A percentile compares a stretch with the other conserved stretches of the same genome.
Conservation (phyloP, 2,888 invertebrate genomes). For the Diaprepes abbreviatus region DNA sequence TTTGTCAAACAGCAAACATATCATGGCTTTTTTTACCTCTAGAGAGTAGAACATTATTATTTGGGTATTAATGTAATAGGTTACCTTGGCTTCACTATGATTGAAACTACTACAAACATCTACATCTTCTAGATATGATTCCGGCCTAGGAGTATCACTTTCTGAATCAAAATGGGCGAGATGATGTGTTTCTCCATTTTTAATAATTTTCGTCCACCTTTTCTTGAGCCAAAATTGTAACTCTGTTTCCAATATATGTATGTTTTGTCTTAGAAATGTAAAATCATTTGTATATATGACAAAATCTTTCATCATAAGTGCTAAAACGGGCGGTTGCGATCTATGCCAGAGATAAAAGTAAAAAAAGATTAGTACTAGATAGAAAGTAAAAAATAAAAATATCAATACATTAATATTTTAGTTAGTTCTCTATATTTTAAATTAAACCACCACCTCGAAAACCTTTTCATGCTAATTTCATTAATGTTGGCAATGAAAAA, state of each 20-base stretch:
- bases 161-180: constrained; percentile 76
- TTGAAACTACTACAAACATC: constrained; percentile 65
- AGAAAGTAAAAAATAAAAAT: too few relatives aligned
- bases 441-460: too few relatives aligned
- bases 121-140: constrained; percentile 79
- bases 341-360: too few relatives aligned
- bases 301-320: constrained; percentile 75
- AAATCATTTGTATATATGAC: constrained; percentile 73
- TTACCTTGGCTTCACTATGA: constrained; percentile 50
- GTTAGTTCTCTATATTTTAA: too few relatives aligned
- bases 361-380: too few relatives aligned
- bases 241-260: constrained; percentile 74
- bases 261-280: constrained; percentile 73
- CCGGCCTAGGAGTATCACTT: constrained; percentile 78
- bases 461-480: too few relatives aligned
- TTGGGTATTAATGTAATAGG: too few relatives aligned
- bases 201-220: constrained; percentile 69
- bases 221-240: constrained; percentile 77
- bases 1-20: too few relatives aligned
- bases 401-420: too few relatives aligned
- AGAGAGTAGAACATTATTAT: too few relatives aligned
- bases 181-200: constrained; percentile 69
- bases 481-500: too few relatives aligned
- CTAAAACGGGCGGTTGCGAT: constrained; percentile 80
- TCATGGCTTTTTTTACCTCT: too few relatives aligned